Evolutionary conservation across 2,888 invertebrate genomes (phyloP).

Genomic region (Rhogogaster chlorosoma): DNA sequence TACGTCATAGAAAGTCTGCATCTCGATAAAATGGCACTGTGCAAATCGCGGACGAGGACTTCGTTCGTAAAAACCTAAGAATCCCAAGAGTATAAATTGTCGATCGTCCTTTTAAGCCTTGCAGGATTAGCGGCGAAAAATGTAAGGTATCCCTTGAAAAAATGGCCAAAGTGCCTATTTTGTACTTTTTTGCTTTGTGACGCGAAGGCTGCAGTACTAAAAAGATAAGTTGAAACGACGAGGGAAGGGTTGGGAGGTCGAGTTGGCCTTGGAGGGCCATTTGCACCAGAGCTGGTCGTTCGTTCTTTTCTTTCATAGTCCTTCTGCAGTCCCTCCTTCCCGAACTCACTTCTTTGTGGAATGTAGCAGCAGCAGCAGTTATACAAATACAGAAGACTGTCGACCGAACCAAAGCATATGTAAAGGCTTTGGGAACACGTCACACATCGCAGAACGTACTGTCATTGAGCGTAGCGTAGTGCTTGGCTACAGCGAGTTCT

Average conservation of each 20-base stretch:
- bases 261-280: conserved; percentile 70
- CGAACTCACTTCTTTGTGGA: conserved; percentile 55
- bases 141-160: conserved; percentile 2
- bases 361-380: conserved; percentile 56
- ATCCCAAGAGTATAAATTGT: not conserved
- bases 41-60: not conserved
- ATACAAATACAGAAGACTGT: not conserved
- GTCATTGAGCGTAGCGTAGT: not conserved
- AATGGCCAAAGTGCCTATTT: not conserved
- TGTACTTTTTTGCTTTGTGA: not conserved
- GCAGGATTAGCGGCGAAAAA: not conserved
- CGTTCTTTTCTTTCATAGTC: conserved; percentile 52
- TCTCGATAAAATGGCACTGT: not conserved
- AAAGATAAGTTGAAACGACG: conserved; percentile 36
- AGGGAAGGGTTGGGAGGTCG: conserved; percentile 65
- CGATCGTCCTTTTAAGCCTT: not conserved
- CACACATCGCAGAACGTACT: not conserved
- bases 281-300: conserved; percentile 65
- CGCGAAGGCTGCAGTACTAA: conserved; percentile 39
- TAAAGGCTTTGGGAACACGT: not conserved
- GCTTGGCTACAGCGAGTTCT: not conserved
- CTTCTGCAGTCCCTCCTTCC: conserved; percentile 56
- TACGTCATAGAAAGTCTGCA: not conserved
- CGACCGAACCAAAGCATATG: not conserved
- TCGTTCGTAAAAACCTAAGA: not conserved